These are phyloP conservation scores for Prinia subflava DNA, from an alignment of 2,113 vertebrate species.

Conservation along the genomic window DNA sequence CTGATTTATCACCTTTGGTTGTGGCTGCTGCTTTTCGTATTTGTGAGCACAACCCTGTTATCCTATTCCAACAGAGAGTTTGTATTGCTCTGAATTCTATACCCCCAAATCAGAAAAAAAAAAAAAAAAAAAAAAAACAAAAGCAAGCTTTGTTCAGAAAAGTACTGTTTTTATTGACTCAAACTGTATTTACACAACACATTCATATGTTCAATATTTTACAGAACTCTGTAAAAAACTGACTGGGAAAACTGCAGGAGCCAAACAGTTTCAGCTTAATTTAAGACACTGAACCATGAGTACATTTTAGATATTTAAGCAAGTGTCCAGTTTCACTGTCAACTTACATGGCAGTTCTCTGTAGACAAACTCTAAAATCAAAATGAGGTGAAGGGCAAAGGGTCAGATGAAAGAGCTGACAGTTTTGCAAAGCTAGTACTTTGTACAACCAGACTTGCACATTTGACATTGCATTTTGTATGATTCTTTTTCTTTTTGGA, in stretches of 20 bases:
- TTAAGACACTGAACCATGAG: conserved; percentile 56
- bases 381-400: background rate
- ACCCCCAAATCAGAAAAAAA: background rate
- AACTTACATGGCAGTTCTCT: background rate
- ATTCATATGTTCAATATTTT: conserved; percentile 74
- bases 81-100: background rate
- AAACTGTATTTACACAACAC: conserved; percentile 80
- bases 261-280: conserved; percentile 42
- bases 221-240: conserved; percentile 74
- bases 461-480: background rate
- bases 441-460: background rate
- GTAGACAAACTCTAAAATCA: background rate
- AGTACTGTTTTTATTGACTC: conserved; percentile 72
- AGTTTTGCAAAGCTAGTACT: conserved; percentile 14
- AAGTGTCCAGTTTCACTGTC: conserved; percentile 38
- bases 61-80: background rate
- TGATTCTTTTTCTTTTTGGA: background rate
- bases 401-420: background rate
- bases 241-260: conserved; percentile 70
- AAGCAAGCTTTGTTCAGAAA: conserved; percentile 30
- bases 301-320: conserved; percentile 33
- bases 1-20: background rate
- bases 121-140: background rate
- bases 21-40: background rate
- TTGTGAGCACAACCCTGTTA: background rate